Evolutionary conservation across 2,888 invertebrate genomes (phyloP), one percentile per base, ranked within the genome.

Genomic region (Drosophila greeni): DNA sequence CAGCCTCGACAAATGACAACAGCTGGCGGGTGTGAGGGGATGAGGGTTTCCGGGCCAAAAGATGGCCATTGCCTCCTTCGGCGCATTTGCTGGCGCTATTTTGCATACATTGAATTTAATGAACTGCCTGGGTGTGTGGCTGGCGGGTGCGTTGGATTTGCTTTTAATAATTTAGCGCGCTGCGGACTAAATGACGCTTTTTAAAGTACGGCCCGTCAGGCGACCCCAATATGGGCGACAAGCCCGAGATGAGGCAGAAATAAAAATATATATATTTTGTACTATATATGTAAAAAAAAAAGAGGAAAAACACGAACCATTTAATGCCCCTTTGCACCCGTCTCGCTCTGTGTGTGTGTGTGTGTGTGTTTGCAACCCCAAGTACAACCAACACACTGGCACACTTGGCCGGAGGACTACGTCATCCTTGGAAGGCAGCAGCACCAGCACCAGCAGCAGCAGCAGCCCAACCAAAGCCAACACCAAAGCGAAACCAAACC

Each of bases 131-230:
- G 40, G 64, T 52, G 37, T 39, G 43, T 61, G 36, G 29, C 45
- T 45, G 20, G 33, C 47, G 56, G 31, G 20, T 45, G 33, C 61
- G 45, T 65, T 66, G 61, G 47, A 56, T 70, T 49, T 71, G 67
- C 74, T 83, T 83, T 83, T 84, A 81, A 81, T 81, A 81, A 84
- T 81, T 81, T 65, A 81, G 81, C 75, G 54, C 69, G 70, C 60
- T 72, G 67, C 24, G 64, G 66, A 79, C 59, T 79, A 84, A 80
- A 84, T 76, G 79, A 72, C 74, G 77, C 84, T 69, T 84, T 81
- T 81, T 84, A 81, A 84, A 82, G 77, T 72, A 78, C 68, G 67
- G 72, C 60, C 82, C 60, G 72, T 65, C 83, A 73, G 74, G 70
- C 84, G 76, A 80, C 73, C 82, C 73, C 74, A 73, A 74, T 74